Conservation (phyloP, 2,797 vertebrate genomes). For the Coracias cyanogaster region DNA sequence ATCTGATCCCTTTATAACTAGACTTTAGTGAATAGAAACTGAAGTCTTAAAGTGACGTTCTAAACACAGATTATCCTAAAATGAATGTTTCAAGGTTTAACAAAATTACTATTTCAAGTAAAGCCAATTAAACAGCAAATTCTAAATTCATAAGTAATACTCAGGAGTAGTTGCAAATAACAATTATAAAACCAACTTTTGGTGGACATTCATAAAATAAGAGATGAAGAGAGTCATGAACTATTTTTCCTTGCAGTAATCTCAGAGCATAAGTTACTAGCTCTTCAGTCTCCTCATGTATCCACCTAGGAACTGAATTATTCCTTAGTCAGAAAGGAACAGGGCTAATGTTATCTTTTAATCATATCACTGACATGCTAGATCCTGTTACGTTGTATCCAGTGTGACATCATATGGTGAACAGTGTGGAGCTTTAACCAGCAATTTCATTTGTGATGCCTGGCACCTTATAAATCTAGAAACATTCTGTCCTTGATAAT, state of each 20-base stretch:
- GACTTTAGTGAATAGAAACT: background rate
- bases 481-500: background rate
- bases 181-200: background rate
- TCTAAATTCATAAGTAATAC: background rate
- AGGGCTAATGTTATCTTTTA: background rate
- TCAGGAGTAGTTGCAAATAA: background rate
- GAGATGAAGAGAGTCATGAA: background rate
- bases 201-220: background rate
- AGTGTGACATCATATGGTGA: background rate
- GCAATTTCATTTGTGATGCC: background rate
- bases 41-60: background rate
- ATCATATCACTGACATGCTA: background rate
- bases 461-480: constrained; percentile 8
- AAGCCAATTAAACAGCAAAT: background rate
- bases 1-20: background rate
- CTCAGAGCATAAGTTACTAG: background rate
- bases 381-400: background rate
- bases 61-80: background rate
- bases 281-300: background rate
- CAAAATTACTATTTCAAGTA: background rate
- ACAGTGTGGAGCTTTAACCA: background rate
- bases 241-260: background rate
- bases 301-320: background rate
- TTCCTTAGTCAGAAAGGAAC: background rate
- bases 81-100: background rate